phyloP scores from a whole-genome alignment of 1,140 invertebrate genomes.

The Eupeodes corollae region DNA sequence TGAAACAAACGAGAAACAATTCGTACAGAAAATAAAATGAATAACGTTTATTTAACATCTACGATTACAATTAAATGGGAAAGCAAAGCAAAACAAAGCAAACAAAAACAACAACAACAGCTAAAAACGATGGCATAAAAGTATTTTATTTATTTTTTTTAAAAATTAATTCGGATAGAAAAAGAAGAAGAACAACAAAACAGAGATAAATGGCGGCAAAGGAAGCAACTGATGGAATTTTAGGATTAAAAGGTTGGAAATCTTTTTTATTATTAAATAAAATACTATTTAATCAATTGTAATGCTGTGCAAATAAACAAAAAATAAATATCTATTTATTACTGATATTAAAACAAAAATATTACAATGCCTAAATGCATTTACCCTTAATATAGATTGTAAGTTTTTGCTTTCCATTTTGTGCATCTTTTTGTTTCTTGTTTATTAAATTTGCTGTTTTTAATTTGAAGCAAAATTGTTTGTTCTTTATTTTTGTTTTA shows the following conservation, averaged over 20 bases:
- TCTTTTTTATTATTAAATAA: neutral
- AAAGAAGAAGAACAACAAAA: neutral
- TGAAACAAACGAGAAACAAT: neutral
- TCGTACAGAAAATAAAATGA: neutral
- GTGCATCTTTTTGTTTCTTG: too few species aligned
- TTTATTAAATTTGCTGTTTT: too few species aligned
- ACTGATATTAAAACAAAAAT: too few species aligned
- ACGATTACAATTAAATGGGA: too few species aligned
- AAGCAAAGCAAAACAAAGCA: too few species aligned
- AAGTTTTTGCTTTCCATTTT: too few species aligned
- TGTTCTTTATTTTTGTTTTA: too few species aligned
- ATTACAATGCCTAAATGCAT: too few species aligned
- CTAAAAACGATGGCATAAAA: constrained; percentile 14
- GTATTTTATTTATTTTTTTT: constrained; percentile 1
- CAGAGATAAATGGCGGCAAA: too few species aligned
- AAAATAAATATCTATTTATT: neutral
- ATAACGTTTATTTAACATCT: too few species aligned
- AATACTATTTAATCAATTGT: neutral
- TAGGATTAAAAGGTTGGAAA: neutral
- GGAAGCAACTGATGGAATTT: neutral
- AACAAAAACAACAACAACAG: neutral
- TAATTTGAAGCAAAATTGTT: too few species aligned
- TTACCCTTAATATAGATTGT: too few species aligned
- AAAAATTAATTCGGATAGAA: neutral
- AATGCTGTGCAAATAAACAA: constrained; percentile 1